Base-by-base conservation (phyloP, 2,888 invertebrate species). In the Agrochola lota region DNA sequence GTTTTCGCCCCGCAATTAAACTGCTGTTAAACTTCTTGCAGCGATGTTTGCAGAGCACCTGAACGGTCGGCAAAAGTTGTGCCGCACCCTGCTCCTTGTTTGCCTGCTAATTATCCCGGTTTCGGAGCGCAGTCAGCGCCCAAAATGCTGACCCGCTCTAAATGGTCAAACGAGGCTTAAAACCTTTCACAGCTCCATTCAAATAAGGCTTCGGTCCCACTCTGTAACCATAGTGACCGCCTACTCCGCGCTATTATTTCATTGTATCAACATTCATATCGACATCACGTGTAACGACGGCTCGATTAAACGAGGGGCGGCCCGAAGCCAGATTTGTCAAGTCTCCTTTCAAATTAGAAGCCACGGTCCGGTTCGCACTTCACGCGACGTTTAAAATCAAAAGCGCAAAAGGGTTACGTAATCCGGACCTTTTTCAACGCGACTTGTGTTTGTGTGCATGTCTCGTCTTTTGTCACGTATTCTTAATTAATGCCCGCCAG, bases 391-490 rank as follows among this genome's bases (percentile, higher is more conserved):
- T 95, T 95, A 95, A 96, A 96, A 96, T 96, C 96, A 96, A 97
- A 96, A 96, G 96, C 95, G 95, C 95, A 95, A 94, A 96, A 94
- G 96, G 96, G 96, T 96, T 95, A 95, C 94, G 91, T 96, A 96
- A 96, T 96, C 96, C 95, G 92, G 94, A 95, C 96, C 96, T 96
- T 96, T 97, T 96, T 96, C 94, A 89, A 88, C 89, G 92, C 93
- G 91, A 93, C 95, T 95, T 95, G 93, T 95, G 93, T 95, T 94
- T 95, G 94, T 95, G 95, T 95, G 95, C 94, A 94, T 94, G 95
- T 95, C 96, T 95, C 96, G 95, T 96, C 97, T 97, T 97, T 97
- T 97, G 96, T 97, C 97, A 97, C 97, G 97, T 97, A 96, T 96
- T 96, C 97, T 96, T 97, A 97, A 97, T 97, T 97, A 97, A 97